These are phyloP conservation scores for Pangasius larnaudii DNA, from an alignment of 2,797 vertebrate genomes.

Conservation along the genomic window DNA sequence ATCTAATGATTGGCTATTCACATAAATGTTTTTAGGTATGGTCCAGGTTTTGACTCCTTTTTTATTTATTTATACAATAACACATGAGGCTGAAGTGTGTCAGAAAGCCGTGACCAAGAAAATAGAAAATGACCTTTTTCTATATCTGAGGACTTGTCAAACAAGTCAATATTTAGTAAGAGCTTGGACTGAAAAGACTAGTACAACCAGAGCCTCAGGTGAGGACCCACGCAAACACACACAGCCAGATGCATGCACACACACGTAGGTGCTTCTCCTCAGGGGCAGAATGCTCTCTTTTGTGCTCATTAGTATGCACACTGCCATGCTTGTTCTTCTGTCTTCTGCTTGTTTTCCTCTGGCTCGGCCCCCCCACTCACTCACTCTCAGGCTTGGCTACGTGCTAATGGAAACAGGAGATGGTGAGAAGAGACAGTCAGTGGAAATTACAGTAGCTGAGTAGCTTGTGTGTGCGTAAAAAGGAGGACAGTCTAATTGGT, in stretches of 20 bases:
- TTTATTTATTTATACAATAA: neutral
- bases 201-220: conserved; percentile 18
- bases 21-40: neutral
- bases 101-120: neutral
- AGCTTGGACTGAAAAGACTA: conserved; percentile 9
- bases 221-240: conserved; percentile 16
- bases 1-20: neutral
- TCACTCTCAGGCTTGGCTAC: conserved; percentile 42
- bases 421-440: conserved; percentile 49
- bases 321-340: conserved; percentile 47
- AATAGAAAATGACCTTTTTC: conserved; percentile 15
- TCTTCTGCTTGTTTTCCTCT: conserved; percentile 52
- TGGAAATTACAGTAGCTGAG: conserved; percentile 52
- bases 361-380: conserved; percentile 36
- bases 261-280: conserved; percentile 32
- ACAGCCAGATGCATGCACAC: conserved; percentile 19
- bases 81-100: neutral
- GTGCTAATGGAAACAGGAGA: conserved; percentile 53
- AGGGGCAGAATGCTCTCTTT: conserved; percentile 44
- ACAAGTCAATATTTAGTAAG: conserved; percentile 39
- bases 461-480: conserved; percentile 56
- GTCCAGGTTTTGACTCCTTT: neutral
- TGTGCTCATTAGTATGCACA: conserved; percentile 53
- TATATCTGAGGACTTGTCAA: conserved; percentile 9
- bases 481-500: conserved; percentile 59